A percentile compares a stretch with the other conserved stretches of the same genome.
These are phyloP conservation scores for Aspidiotus destructor DNA, from an alignment of 2,888 invertebrate genomes.

Conservation along the genomic window DNA sequence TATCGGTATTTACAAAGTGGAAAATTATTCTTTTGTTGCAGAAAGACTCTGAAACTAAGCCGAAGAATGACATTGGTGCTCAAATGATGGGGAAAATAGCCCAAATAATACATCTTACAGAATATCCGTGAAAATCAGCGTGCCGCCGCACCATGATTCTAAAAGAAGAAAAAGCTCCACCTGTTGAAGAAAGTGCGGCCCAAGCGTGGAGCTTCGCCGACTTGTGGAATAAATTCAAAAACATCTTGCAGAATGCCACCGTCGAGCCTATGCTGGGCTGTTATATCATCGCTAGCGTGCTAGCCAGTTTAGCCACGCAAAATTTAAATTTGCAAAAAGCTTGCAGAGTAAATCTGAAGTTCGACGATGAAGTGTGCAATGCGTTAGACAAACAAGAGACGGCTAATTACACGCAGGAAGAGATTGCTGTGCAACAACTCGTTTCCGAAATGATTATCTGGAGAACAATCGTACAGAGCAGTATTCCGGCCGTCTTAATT, in stretches of 20 bases:
- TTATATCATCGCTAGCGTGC: slow-evolving; percentile 55
- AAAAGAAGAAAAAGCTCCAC: slow-evolving; percentile 12
- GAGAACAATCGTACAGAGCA: slow-evolving; percentile 75
- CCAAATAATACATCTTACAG: no score
- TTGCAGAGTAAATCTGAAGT: slow-evolving; percentile 68
- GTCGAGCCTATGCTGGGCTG: slow-evolving; percentile 67
- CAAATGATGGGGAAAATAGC: no score
- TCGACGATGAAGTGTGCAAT: slow-evolving; percentile 62
- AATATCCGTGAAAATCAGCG: no score
- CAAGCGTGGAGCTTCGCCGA: slow-evolving; percentile 17
- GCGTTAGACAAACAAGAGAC: slow-evolving; percentile 66
- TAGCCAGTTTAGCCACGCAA: slow-evolving; percentile 68
- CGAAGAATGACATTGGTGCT: no score
- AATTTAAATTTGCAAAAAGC: slow-evolving; percentile 79
- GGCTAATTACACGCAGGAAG: slow-evolving; percentile 53
- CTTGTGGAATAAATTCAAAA: slow-evolving; percentile 44
- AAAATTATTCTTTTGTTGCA: no score
- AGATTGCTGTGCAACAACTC: slow-evolving; percentile 58
- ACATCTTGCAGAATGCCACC: slow-evolving; percentile 56
- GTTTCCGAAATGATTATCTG: slow-evolving; percentile 74
- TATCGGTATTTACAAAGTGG: no score
- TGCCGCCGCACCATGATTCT: slow-evolving; percentile 13
- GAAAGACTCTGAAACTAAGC: no score
- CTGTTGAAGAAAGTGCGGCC: background rate
- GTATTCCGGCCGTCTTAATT: slow-evolving; percentile 68